These are phyloP conservation scores for Apostichopus leukothele DNA, from an alignment of 53 echinoderm and acorn worm genomes.

Conservation along the genomic window DNA sequence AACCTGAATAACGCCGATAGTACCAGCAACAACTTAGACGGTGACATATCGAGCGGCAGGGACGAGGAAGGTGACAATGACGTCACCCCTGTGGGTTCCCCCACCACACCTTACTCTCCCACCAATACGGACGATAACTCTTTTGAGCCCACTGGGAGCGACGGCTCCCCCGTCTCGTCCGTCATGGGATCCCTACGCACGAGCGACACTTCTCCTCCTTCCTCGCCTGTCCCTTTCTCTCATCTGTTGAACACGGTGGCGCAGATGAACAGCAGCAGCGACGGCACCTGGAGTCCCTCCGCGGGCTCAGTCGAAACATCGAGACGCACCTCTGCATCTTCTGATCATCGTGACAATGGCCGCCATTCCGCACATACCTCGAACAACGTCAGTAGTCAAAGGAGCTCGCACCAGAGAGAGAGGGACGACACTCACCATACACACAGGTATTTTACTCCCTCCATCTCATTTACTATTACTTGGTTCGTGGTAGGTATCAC, in stretches of 20 bases:
- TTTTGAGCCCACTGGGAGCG: neutral
- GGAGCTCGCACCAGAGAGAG: neutral
- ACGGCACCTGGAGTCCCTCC: conserved; percentile 21
- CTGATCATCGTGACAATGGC: neutral
- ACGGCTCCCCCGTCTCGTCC: neutral
- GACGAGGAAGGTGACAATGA: neutral
- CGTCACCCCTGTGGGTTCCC: conserved; percentile 21
- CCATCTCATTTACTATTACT: neutral
- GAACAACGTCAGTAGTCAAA: neutral
- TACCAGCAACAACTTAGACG: neutral
- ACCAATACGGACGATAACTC: neutral
- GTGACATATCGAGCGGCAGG: neutral
- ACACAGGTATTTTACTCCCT: neutral
- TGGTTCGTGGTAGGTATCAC: too few species aligned
- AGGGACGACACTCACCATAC: neutral
- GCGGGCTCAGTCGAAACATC: neutral
- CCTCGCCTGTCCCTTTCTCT: conserved; percentile 18
- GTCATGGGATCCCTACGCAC: neutral
- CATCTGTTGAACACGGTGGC: conserved; percentile 3
- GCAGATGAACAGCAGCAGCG: conserved; percentile 15
- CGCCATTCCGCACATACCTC: neutral
- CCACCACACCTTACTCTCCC: neutral
- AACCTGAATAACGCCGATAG: conserved; percentile 17
- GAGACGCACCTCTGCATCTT: neutral
- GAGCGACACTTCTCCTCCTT: conserved; percentile 29